These are phyloP conservation scores for Plumapathes pennacea DNA, from an alignment of 92 coral and sea anemone genomes.

Conservation along the genomic window DNA sequence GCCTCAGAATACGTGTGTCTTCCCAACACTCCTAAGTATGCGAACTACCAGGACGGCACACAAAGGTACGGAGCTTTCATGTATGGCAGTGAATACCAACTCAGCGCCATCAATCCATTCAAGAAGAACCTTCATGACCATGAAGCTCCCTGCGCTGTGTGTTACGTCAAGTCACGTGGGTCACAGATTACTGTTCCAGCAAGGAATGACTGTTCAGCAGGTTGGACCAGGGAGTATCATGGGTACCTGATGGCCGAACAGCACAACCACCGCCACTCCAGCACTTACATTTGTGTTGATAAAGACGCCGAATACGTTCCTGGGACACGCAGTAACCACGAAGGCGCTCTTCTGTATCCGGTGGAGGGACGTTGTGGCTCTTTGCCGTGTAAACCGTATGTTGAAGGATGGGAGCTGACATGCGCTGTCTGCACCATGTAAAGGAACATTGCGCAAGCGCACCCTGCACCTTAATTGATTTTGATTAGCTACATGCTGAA, in stretches of 20 bases:
- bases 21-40: slow-evolving; percentile 18
- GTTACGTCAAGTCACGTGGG: slow-evolving; percentile 53
- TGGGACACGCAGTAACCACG: slow-evolving; percentile 13
- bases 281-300: slow-evolving; percentile 60
- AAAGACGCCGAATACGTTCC: slow-evolving; percentile 30
- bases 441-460: not conserved
- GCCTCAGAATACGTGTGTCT: slow-evolving; percentile 36
- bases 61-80: slow-evolving; percentile 11
- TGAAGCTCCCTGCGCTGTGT: slow-evolving; percentile 64
- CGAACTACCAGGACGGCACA: slow-evolving; percentile 7
- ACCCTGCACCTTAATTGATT: too few species aligned
- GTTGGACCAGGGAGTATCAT: slow-evolving; percentile 67
- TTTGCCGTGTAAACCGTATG: slow-evolving; percentile 56
- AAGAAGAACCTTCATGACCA: slow-evolving; percentile 38
- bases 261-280: slow-evolving; percentile 22
- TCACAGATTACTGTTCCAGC: slow-evolving; percentile 57
- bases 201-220: slow-evolving; percentile 58
- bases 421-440: slow-evolving; percentile 79
- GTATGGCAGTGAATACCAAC: slow-evolving; percentile 55
- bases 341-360: slow-evolving; percentile 56
- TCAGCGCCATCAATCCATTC: slow-evolving; percentile 27
- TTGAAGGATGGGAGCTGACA: slow-evolving; percentile 59
- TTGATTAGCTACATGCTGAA: too few species aligned
- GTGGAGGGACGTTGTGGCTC: slow-evolving; percentile 65
- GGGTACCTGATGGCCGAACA: slow-evolving; percentile 69